Base-by-base conservation (phyloP, 2,888 invertebrate genomes). In the Nasonia oneida region DNA sequence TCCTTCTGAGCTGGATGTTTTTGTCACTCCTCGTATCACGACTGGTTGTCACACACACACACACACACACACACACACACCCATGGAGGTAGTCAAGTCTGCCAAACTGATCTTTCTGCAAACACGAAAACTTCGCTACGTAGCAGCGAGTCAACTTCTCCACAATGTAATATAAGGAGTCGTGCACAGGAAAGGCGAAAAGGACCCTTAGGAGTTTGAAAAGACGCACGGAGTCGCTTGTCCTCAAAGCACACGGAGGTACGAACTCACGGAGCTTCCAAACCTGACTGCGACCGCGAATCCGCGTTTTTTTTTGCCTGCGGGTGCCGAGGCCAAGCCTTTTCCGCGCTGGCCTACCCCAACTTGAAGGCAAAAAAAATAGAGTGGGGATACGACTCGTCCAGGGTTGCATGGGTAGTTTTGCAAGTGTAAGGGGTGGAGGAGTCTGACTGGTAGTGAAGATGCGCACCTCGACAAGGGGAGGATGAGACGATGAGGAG, bases 391-490 rank as follows among this genome's bases (percentile, higher is more conserved):
- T 67, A n/a, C 37, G 61, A 15, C 14, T 37, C 47, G 50, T 23
- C 73, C 67, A 47, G 8, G 67, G 67, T 10, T 61, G 23, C 8
- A 8, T 23, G 61, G 53, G 53, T 61, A 61, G 67, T 67, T 67
- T 67, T 33, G 67, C 67, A 33, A 67, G 67, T 18, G n/a, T 6
- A 33, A 81, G 74, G 74, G 50, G 33, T 82, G 37, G 50, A 23
- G 8, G 67, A 67, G 67, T 33, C 67, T 67, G 67, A 33, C 67
- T 67, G 67, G 75, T 75, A 14, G 81, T 61, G 37, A 47, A 23
- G 73, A 33, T 61, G 14, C 73, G 39, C 37, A 33, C 47, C 67
- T 4, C 57, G 57, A 73, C 18, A 33, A 79, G 80, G 39, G 70
- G 80, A 39, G 80, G 5, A 71, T 53, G 80, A 80, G 23, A 14